Evolutionary conservation across 2,888 invertebrate species (phyloP).

Genomic region (Amiota minor): DNA sequence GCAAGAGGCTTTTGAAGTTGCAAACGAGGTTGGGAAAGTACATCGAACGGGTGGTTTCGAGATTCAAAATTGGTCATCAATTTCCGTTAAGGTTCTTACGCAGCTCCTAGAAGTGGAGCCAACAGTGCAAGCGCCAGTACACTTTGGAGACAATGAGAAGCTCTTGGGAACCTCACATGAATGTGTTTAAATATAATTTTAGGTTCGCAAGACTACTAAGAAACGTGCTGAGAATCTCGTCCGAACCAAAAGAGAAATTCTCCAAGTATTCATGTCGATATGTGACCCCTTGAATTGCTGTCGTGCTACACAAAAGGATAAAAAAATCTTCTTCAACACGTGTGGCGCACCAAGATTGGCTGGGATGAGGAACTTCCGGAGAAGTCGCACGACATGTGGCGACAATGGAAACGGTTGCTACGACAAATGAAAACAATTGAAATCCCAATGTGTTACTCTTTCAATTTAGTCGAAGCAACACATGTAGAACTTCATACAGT

Average conservation of each 20-base stretch:
- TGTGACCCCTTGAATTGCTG: not conserved
- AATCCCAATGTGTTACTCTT: too few relatives aligned
- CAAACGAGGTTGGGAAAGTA: constrained; percentile 22
- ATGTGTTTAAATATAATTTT: not conserved
- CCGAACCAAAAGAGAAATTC: not conserved
- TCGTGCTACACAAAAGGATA: too few relatives aligned
- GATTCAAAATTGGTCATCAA: constrained; percentile 33
- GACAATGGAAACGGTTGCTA: not conserved
- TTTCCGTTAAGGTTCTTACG: constrained; percentile 8
- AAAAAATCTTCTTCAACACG: not conserved
- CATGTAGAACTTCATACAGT: too few relatives aligned
- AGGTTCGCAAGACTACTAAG: not conserved
- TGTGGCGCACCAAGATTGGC: constrained; percentile 1
- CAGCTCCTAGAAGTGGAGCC: not conserved
- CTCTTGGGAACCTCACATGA: not conserved
- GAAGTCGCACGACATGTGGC: not conserved
- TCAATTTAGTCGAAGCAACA: too few relatives aligned
- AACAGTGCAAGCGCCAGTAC: not conserved
- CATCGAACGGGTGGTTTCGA: constrained; percentile 23
- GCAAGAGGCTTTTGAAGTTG: constrained; percentile 18
- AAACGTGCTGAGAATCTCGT: not conserved
- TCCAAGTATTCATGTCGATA: not conserved
- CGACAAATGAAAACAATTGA: too few relatives aligned
- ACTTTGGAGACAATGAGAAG: not conserved
- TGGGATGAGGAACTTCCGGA: not conserved